A percentile compares a stretch with the other conserved stretches of the same genome.
Conservation (phyloP, 2,888 invertebrate species). For the Pheosia tremula region DNA sequence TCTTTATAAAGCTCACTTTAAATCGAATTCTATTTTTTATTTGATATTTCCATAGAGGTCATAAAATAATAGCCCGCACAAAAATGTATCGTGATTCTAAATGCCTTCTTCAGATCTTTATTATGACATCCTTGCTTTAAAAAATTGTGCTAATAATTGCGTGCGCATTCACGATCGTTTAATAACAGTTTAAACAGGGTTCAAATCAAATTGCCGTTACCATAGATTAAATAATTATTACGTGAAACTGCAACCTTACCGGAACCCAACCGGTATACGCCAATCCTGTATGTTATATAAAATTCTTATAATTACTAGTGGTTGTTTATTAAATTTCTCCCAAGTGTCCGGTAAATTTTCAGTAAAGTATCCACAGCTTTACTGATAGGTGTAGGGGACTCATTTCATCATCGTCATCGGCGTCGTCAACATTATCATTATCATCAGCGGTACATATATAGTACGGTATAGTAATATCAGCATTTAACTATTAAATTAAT, state of each 20-base stretch:
- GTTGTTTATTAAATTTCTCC: background rate
- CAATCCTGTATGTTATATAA: slow-evolving; percentile 26
- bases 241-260: slow-evolving; percentile 21
- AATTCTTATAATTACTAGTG: slow-evolving; percentile 20
- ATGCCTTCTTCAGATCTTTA: slow-evolving; percentile 4
- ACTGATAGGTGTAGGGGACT: too few species aligned
- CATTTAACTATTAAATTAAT: too few species aligned
- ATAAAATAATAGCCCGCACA: background rate
- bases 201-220: slow-evolving; percentile 24
- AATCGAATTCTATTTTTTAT: too few species aligned
- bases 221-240: slow-evolving; percentile 29
- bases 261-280: slow-evolving; percentile 18
- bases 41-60: too few species aligned
- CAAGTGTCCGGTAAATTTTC: too few species aligned
- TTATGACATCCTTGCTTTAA: slow-evolving; percentile 17
- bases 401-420: too few species aligned
- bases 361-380: too few species aligned
- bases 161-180: slow-evolving; percentile 13
- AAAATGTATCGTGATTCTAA: slow-evolving; percentile 6
- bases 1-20: too few species aligned
- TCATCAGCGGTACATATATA: too few species aligned
- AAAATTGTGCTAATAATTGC: slow-evolving; percentile 8
- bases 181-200: slow-evolving; percentile 26
- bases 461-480: too few species aligned
- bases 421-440: too few species aligned